Evolutionary conservation across 92 coral and sea anemone species (phyloP).

Genomic region (Zoanthus sansibaricus): DNA sequence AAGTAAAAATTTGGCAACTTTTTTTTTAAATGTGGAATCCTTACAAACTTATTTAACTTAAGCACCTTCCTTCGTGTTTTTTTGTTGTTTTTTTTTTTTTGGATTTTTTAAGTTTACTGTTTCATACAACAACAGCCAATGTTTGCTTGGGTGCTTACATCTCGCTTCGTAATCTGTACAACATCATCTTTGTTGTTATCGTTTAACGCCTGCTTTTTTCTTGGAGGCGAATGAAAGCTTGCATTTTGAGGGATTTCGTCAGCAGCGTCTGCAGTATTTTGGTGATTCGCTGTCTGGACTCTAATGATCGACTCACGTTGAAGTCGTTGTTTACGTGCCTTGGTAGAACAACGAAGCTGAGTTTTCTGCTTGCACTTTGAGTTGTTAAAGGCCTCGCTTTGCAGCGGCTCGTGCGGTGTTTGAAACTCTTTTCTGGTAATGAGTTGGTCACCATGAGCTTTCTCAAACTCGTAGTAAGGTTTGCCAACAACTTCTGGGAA

Average conservation of each 20-base stretch:
- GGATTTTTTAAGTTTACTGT: neutral
- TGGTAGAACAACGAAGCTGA: conserved; percentile 36
- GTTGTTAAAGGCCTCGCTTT: neutral
- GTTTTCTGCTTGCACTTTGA: neutral
- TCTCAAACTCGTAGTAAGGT: neutral
- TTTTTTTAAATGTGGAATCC: too few relatives aligned
- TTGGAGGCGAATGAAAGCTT: neutral
- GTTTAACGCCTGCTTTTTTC: neutral
- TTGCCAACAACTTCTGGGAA: neutral
- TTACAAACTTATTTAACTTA: neutral
- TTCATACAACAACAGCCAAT: neutral
- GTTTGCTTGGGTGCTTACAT: neutral
- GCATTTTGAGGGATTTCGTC: neutral
- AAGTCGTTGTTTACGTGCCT: conserved; percentile 32
- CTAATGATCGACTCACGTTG: neutral
- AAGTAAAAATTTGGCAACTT: too few relatives aligned
- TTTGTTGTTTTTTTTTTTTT: neutral
- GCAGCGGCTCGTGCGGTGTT: neutral
- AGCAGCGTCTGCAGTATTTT: neutral
- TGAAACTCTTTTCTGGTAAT: neutral
- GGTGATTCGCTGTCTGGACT: neutral
- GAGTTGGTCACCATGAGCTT: neutral
- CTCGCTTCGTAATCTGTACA: neutral
- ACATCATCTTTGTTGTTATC: neutral
- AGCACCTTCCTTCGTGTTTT: neutral